Conservation (phyloP, 1,140 invertebrate genomes). For the Parasteatoda tepidariorum region DNA sequence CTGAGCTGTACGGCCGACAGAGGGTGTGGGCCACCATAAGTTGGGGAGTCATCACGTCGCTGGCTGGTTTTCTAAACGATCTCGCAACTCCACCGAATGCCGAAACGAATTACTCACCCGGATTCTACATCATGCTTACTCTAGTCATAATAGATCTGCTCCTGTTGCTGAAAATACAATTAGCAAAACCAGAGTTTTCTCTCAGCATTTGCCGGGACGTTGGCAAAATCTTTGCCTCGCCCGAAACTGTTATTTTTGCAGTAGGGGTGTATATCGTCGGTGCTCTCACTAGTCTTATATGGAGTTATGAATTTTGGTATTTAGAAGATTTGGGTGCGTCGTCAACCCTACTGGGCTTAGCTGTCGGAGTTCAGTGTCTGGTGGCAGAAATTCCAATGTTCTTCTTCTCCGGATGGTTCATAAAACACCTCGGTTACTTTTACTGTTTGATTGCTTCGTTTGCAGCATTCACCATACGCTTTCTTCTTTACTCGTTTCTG, state of each 20-base stretch:
- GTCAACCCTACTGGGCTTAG: conserved; percentile 67
- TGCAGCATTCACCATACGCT: background rate
- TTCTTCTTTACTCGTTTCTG: background rate
- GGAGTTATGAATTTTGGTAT: conserved; percentile 10
- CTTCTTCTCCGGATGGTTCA: background rate
- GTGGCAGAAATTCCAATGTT: background rate
- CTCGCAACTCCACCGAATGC: conserved; percentile 74
- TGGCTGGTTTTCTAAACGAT: conserved; percentile 82
- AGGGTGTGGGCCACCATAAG: conserved; percentile 80
- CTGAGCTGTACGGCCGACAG: conserved; percentile 78
- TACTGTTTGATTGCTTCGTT: background rate
- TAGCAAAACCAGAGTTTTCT: background rate
- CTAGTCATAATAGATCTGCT: conserved; percentile 63
- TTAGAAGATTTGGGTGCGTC: conserved; percentile 1
- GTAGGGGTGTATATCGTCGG: conserved; percentile 74
- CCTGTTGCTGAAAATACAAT: conserved; percentile 69
- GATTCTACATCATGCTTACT: conserved; percentile 79
- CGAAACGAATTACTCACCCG: conserved; percentile 80
- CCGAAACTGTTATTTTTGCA: conserved; percentile 76
- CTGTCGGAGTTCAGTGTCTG: background rate
- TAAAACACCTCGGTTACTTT: background rate
- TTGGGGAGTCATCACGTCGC: conserved; percentile 79
- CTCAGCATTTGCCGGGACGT: conserved; percentile 68
- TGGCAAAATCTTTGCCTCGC: conserved; percentile 74
- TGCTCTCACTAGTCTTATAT: background rate